Conservation (phyloP, 2,888 invertebrate genomes). For the Protodeltote pygarga region DNA sequence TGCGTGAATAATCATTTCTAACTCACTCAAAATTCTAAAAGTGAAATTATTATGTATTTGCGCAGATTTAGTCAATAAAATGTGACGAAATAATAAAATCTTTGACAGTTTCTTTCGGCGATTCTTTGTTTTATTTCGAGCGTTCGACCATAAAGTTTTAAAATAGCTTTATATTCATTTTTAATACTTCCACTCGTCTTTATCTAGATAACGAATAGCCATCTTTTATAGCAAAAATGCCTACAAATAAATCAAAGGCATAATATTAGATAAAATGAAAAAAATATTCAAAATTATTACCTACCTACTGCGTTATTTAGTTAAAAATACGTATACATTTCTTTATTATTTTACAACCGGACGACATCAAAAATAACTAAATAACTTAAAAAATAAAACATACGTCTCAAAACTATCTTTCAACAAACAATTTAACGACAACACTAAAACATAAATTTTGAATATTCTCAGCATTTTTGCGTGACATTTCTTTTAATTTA, state of each 20-base stretch:
- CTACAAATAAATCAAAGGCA: conserved; percentile 37
- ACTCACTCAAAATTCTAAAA: too few species aligned
- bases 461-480: not conserved
- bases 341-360: conserved; percentile 38
- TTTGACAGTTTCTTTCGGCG: conserved; percentile 19
- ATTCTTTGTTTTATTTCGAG: conserved; percentile 17
- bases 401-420: too few species aligned
- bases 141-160: conserved; percentile 15
- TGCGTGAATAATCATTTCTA: too few species aligned
- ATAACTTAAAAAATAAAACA: conserved; percentile 19
- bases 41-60: not conserved
- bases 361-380: conserved; percentile 38
- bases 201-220: conserved; percentile 10
- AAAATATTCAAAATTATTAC: conserved; percentile 19
- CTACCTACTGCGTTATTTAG: conserved; percentile 36
- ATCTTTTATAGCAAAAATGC: conserved; percentile 34
- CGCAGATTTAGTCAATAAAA: conserved; percentile 1
- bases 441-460: conserved; percentile 8
- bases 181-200: conserved; percentile 11
- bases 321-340: conserved; percentile 43
- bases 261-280: conserved; percentile 30
- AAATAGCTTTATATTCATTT: conserved; percentile 19
- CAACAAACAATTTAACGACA: conserved; percentile 20
- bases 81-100: conserved; percentile 13
- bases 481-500: not conserved